These are phyloP conservation scores for Lissonota sp. DNA, from an alignment of 2,888 invertebrate genomes.

Conservation along the genomic window DNA sequence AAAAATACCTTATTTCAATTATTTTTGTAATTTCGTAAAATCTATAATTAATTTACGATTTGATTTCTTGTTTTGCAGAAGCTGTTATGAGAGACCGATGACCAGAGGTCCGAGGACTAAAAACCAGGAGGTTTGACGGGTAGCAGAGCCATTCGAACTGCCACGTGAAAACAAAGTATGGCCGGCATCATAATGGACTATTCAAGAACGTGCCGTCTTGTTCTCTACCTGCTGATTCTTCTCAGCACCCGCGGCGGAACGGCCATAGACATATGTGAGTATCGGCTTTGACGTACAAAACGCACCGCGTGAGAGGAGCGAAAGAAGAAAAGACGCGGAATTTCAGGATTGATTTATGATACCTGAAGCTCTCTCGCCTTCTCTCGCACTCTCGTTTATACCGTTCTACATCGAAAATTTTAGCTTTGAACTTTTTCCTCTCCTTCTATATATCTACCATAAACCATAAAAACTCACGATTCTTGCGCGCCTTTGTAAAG, in stretches of 20 bases:
- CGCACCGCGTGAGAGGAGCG: constrained; percentile 25
- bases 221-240: constrained; percentile 77
- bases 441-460: constrained; percentile 1
- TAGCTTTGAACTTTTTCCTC: constrained; percentile 7
- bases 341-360: constrained; percentile 61
- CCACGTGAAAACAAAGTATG: constrained; percentile 36
- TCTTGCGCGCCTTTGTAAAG: constrained; percentile 35
- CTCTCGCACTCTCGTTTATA: constrained; percentile 15
- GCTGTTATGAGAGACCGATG: constrained; percentile 83
- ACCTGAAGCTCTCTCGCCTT: constrained; percentile 26
- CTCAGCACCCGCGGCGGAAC: constrained; percentile 76
- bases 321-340: constrained; percentile 14
- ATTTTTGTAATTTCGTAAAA: constrained; percentile 5
- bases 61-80: constrained; percentile 72
- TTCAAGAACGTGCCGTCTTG: constrained; percentile 78
- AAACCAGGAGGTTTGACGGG: constrained; percentile 55
- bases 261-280: constrained; percentile 83
- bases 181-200: constrained; percentile 77
- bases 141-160: constrained; percentile 55
- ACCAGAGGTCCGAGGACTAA: constrained; percentile 77
- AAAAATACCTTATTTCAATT: too few species aligned
- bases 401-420: constrained; percentile 27
- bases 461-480: constrained; percentile 17
- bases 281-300: constrained; percentile 51
- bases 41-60: neutral